Percentiles rank a stretch among this genome's conserved stretches.
These are phyloP conservation scores for Recurvirostra avosetta DNA, from an alignment of 2,113 vertebrate species.

Conservation along the genomic window DNA sequence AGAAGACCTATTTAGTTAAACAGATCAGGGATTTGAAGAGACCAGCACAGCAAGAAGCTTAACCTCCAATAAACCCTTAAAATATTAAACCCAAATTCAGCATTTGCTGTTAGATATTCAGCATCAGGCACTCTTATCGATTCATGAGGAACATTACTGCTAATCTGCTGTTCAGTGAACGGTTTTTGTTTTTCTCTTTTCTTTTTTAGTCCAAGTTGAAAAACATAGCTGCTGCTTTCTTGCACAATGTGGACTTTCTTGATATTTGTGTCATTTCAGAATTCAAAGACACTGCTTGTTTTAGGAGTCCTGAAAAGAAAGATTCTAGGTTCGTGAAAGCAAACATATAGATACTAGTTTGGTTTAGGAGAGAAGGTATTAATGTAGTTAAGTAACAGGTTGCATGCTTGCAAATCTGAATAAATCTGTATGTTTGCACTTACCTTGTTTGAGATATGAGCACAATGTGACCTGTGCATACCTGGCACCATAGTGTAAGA, in stretches of 20 bases:
- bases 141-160: slow-evolving; percentile 82
- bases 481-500: slow-evolving; percentile 66
- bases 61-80: slow-evolving; percentile 70
- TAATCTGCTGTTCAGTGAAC: slow-evolving; percentile 87
- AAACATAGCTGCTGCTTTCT: slow-evolving; percentile 90
- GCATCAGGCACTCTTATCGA: slow-evolving; percentile 79
- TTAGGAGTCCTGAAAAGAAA: slow-evolving; percentile 67
- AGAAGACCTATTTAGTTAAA: slow-evolving; percentile 99
- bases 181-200: slow-evolving; percentile 79
- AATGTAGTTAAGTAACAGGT: slow-evolving; percentile 71
- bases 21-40: slow-evolving; percentile 98
- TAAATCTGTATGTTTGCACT: slow-evolving; percentile 65
- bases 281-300: slow-evolving; percentile 75
- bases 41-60: slow-evolving; percentile 92
- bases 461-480: slow-evolving; percentile 63
- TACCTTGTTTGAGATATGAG: slow-evolving; percentile 67
- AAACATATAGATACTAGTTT: slow-evolving; percentile 66
- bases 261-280: slow-evolving; percentile 79
- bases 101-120: slow-evolving; percentile 83
- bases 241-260: slow-evolving; percentile 85
- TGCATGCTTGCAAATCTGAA: slow-evolving; percentile 81
- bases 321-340: slow-evolving; percentile 65
- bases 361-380: slow-evolving; percentile 69
- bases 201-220: slow-evolving; percentile 80
- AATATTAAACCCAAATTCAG: slow-evolving; percentile 79